Evolutionary conservation across 2,888 invertebrate genomes (phyloP), one percentile per base, ranked within the genome.

Genomic region (Tortrix viridana): DNA sequence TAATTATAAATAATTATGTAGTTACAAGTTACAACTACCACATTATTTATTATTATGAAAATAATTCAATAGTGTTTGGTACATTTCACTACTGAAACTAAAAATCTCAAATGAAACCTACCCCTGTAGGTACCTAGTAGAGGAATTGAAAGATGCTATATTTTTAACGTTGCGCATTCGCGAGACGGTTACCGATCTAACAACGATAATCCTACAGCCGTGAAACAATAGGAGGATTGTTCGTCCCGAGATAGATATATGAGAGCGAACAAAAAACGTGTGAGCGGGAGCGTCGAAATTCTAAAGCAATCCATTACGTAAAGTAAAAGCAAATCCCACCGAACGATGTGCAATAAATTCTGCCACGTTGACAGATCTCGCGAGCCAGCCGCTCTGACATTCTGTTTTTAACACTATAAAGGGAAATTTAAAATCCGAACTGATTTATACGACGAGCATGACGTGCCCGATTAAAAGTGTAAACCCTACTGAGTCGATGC

Each of bases 261-360:
- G 63, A 63, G 52, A 57, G 19, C 52, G 47, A 58, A 48, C 62
- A 62, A 63, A 63, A 63, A 63, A 63, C 50, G 47, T 53, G 58
- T 53, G 57, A 63, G 63, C 58, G 56, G 41, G 48, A 52, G 50
- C 62, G 57, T 63, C 46, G 57, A 59, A 65, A 67, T 67, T 65
- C 55, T 57, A 62, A 65, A 67, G 55, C 62, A 59, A 67, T 67
- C 67, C 65, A 65, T 67, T 67, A 65, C 54, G 62, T 44, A 50
- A 54, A 58, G 59, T 61, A 61, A 57, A 79, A 76, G 74, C 74
- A 78, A 81, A 81, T 78, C 75, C 74, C 71, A 65, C 71, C 75
- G 73, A 77, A 76, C 77, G 80, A 79, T 75, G 74, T 69, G 79
- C 76, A 73, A 82, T 82, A 82, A 82, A 83, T 82, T 69, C 70